These are phyloP conservation scores for Rhabdophis nuchalis DNA, from an alignment of 2,797 vertebrate genomes.

Conservation along the genomic window DNA sequence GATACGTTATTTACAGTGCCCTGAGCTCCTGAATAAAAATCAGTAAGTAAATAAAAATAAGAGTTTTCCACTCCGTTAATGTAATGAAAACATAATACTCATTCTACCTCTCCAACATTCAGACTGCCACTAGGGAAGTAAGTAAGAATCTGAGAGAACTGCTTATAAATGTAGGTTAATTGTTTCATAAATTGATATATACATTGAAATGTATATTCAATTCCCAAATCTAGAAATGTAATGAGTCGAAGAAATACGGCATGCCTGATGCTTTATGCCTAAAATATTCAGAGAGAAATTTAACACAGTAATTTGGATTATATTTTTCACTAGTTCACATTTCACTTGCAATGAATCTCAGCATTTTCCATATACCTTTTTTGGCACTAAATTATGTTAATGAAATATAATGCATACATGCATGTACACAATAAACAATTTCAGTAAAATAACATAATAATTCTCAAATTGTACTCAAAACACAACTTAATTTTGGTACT, in stretches of 20 bases:
- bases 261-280: neutral
- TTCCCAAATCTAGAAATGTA: neutral
- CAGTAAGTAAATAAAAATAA: neutral
- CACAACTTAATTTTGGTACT: neutral
- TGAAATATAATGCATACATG: neutral
- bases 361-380: neutral
- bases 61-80: neutral
- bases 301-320: neutral
- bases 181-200: neutral
- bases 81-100: neutral
- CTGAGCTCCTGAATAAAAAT: neutral
- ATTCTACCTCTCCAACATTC: neutral
- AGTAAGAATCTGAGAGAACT: neutral
- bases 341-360: neutral
- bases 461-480: neutral
- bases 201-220: neutral
- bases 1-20: neutral
- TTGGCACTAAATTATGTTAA: neutral
- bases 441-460: neutral
- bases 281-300: neutral
- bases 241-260: neutral
- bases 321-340: neutral
- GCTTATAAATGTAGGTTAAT: neutral
- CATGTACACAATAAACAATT: neutral
- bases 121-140: neutral